Percentiles rank a stretch among this genome's conserved stretches.
Evolutionary conservation across 2,797 vertebrate species (phyloP).

Genomic region (Anniella stebbinsi): DNA sequence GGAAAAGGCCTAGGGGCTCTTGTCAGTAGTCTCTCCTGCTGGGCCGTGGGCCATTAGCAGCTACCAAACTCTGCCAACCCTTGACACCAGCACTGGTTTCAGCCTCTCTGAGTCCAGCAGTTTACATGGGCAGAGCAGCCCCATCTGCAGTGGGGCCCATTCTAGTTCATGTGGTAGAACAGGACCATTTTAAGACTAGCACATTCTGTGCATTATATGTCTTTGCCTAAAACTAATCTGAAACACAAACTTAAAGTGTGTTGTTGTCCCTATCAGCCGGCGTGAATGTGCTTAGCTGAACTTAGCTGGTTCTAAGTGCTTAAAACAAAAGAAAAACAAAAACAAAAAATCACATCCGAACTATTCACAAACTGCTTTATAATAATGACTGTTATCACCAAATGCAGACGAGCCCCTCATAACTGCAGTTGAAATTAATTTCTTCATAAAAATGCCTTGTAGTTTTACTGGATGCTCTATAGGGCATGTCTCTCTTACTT

Average conservation of each 20-base stretch:
- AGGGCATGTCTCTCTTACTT: slow-evolving; percentile 17
- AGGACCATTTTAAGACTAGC: background rate
- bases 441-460: slow-evolving; percentile 22
- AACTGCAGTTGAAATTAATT: slow-evolving; percentile 16
- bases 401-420: slow-evolving; percentile 2
- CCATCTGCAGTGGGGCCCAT: background rate
- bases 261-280: background rate
- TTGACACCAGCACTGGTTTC: too few species aligned
- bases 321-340: too few species aligned
- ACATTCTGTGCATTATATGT: too few species aligned
- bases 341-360: background rate
- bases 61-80: too few species aligned
- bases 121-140: background rate
- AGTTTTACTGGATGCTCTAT: slow-evolving; percentile 28
- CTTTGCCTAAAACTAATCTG: background rate
- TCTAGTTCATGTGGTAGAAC: background rate
- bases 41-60: too few species aligned
- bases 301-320: background rate
- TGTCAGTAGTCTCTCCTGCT: too few species aligned
- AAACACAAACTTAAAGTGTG: background rate
- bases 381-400: slow-evolving; percentile 2
- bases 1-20: too few species aligned
- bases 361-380: slow-evolving; percentile 7
- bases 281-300: slow-evolving; percentile 2
- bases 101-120: background rate